These are phyloP conservation scores for Liparis tanakae DNA, from an alignment of 2,797 vertebrate genomes.

Conservation along the genomic window DNA sequence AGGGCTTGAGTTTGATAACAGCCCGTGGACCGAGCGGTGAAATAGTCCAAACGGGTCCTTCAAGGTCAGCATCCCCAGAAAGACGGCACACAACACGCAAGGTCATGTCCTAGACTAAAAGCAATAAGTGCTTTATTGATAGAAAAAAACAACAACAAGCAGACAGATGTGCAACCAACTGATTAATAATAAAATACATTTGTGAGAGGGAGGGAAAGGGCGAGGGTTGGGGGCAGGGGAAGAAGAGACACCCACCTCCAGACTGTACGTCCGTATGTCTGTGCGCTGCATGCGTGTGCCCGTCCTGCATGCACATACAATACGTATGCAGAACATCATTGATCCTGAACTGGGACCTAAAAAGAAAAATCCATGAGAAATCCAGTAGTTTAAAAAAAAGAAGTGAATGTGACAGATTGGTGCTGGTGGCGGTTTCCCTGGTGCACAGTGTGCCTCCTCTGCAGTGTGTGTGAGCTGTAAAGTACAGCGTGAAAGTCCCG, in stretches of 20 bases:
- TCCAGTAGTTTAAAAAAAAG: slow-evolving; percentile 66
- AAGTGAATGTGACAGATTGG: slow-evolving; percentile 72
- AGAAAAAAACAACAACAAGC: slow-evolving; percentile 77
- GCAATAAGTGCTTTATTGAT: slow-evolving; percentile 96
- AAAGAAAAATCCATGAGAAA: slow-evolving; percentile 66
- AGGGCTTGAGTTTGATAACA: slow-evolving; percentile 75
- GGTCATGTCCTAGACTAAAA: slow-evolving; percentile 91
- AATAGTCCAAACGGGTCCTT: slow-evolving; percentile 83
- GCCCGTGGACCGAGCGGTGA: slow-evolving; percentile 70
- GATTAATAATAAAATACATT: slow-evolving; percentile 86
- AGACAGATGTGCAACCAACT: slow-evolving; percentile 81
- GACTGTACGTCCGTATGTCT: slow-evolving; percentile 31
- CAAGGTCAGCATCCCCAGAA: slow-evolving; percentile 85
- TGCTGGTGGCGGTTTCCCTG: slow-evolving; percentile 64
- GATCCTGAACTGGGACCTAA: slow-evolving; percentile 73
- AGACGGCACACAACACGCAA: slow-evolving; percentile 83
- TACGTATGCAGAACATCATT: slow-evolving; percentile 61
- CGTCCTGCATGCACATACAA: slow-evolving; percentile 37
- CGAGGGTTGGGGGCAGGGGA: slow-evolving; percentile 26
- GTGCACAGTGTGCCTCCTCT: slow-evolving; percentile 34
- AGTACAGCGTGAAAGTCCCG: slow-evolving; percentile 63
- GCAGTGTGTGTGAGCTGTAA: slow-evolving; percentile 46
- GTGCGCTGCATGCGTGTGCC: slow-evolving; percentile 22
- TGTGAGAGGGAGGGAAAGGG: slow-evolving; percentile 61
- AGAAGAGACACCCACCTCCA: slow-evolving; percentile 48